phyloP scores from a whole-genome alignment of 2,113 vertebrate species.

The Piaya cayana region DNA sequence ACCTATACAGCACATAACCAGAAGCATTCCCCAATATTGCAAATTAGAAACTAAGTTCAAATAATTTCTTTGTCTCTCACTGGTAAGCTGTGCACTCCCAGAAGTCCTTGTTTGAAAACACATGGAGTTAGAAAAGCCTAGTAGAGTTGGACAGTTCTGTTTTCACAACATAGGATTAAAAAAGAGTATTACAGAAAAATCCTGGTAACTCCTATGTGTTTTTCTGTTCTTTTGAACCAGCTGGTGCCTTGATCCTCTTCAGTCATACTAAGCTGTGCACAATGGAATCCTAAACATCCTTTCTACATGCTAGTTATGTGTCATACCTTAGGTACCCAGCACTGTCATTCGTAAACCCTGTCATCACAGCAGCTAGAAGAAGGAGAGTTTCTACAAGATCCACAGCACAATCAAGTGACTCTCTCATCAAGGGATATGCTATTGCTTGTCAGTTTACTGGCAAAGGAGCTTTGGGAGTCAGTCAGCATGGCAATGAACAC shows the following conservation, averaged over 20 bases:
- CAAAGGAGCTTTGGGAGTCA: neutral
- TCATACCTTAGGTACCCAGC: neutral
- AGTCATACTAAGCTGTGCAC: neutral
- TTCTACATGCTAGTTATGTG: neutral
- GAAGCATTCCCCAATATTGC: neutral
- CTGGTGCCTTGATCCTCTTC: neutral
- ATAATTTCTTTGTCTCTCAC: neutral
- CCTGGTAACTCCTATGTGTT: neutral
- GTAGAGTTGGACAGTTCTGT: neutral
- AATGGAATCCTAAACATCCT: neutral
- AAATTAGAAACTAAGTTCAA: neutral
- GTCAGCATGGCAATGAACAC: neutral
- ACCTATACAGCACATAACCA: neutral
- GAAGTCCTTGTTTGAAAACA: neutral
- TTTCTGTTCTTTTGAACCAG: neutral
- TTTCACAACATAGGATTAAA: neutral
- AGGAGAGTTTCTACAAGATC: neutral
- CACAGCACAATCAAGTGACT: neutral
- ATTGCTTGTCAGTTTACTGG: neutral
- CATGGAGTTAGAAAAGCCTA: neutral
- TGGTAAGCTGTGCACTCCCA: neutral
- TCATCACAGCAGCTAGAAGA: neutral
- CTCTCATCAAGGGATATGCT: neutral
- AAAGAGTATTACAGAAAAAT: neutral
- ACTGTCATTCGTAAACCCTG: neutral